Evolutionary conservation across 2,113 vertebrate species (phyloP), one percentile per base, ranked within the genome.

Genomic region (Pan paniscus): DNA sequence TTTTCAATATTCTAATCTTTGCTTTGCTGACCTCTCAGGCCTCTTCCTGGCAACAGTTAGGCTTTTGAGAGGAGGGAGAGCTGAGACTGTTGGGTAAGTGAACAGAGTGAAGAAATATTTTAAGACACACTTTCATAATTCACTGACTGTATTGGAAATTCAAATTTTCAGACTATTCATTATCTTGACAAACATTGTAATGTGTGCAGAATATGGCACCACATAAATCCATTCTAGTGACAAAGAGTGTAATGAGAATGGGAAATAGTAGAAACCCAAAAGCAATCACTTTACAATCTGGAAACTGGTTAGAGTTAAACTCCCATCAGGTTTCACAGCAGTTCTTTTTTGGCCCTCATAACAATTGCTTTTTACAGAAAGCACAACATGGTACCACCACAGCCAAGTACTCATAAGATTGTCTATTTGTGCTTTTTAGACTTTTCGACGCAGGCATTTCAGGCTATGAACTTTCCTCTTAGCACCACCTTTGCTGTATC

Each of bases 101-200:
- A 97, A 48, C 43, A 87, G 86, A 59, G 92, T 40, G 59, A 98
- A 81, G 92, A 94, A 98, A 93, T 93, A 92, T 93, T 98, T 98
- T 97, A 97, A 97, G 98, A 97, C 27, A 30, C 5, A 72, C 68
- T 90, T 55, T 96, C 81, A 95, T 98, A 98, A 98, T 95, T 98
- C 94, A 98, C 67, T 86, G 12, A 97, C 72, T 68, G 18, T 97
- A 98, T 93, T 97, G 95, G 98, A 98, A 98, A 98, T 98, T 98
- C 94, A 84, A 79, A 98, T 95, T 97, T 97, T 98, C 78, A 92
- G 90, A 89, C 97, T 93, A 98, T 98, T 98, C 98, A 98, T 99
- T 99, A 98, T 97, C 98, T 98, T 98, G 98, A 98, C 98, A 99
- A 98, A 99, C 97, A 98, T 88, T 10, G 0, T 98, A 98, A 98